Evolutionary conservation across 2,113 vertebrate genomes (phyloP).

Genomic region (Cyprinus carpio): DNA sequence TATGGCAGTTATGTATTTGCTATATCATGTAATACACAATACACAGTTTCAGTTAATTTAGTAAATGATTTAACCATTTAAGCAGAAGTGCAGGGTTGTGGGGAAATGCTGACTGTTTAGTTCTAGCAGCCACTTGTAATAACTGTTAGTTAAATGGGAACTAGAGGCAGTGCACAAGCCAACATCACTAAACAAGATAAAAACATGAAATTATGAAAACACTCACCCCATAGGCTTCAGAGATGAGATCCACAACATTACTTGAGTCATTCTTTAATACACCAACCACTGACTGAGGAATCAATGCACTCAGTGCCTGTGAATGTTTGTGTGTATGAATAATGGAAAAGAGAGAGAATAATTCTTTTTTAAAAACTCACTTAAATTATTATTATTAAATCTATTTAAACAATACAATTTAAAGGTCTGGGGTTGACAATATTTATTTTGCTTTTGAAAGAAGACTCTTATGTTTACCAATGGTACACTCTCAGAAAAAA

Average conservation of each 20-base stretch:
- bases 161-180: not conserved
- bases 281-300: conserved; percentile 80
- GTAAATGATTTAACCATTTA: not conserved
- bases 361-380: not conserved
- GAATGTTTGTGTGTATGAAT: conserved; percentile 16
- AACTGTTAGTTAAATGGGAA: not conserved
- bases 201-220: not conserved
- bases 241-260: conserved; percentile 82
- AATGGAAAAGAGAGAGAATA: not conserved
- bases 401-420: not conserved
- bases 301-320: conserved; percentile 78
- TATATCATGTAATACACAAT: not conserved
- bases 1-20: not conserved
- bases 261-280: conserved; percentile 78
- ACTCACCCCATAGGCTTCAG: conserved; percentile 78
- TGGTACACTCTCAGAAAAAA: no score
- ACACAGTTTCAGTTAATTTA: conserved; percentile 38
- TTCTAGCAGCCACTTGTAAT: no score
- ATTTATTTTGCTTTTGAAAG: not conserved
- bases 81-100: not conserved
- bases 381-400: not conserved
- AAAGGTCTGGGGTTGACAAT: not conserved
- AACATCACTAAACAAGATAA: not conserved
- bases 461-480: not conserved
- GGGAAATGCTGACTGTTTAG: not conserved